Conservation (phyloP, 2,797 vertebrate genomes). For the Cyprinella venusta region DNA sequence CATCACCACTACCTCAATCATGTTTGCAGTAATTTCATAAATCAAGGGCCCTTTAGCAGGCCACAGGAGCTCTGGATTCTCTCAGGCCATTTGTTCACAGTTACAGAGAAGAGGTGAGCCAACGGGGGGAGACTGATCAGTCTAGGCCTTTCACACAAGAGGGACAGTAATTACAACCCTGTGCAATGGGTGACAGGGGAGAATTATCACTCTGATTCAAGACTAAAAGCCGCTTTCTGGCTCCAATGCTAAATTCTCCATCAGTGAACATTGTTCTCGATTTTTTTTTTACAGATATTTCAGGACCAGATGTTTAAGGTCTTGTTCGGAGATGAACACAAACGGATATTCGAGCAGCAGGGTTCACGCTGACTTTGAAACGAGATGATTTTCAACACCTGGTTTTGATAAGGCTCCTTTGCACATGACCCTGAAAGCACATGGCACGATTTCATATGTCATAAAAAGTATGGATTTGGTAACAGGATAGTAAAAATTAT, state of each 20-base stretch:
- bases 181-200: slow-evolving; percentile 48
- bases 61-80: slow-evolving; percentile 55
- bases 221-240: slow-evolving; percentile 43
- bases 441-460: slow-evolving; percentile 58
- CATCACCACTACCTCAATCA: slow-evolving; percentile 60
- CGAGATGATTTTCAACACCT: slow-evolving; percentile 52
- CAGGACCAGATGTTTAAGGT: slow-evolving; percentile 56
- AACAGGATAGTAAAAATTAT: slow-evolving; percentile 62
- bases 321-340: slow-evolving; percentile 50
- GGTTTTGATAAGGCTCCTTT: slow-evolving; percentile 58
- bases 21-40: slow-evolving; percentile 65
- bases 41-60: slow-evolving; percentile 63
- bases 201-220: slow-evolving; percentile 56
- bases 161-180: slow-evolving; percentile 53
- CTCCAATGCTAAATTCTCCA: slow-evolving; percentile 52
- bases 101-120: slow-evolving; percentile 55
- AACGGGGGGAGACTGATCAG: slow-evolving; percentile 49
- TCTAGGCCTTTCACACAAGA: slow-evolving; percentile 47
- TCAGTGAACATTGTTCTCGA: slow-evolving; percentile 47
- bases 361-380: slow-evolving; percentile 46
- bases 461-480: slow-evolving; percentile 60
- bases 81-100: slow-evolving; percentile 55
- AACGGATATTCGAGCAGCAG: slow-evolving; percentile 44
- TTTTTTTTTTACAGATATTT: slow-evolving; percentile 1
- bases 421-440: slow-evolving; percentile 60